Evolutionary conservation across 2,797 vertebrate genomes (phyloP).

Genomic region (Florisuga fusca): DNA sequence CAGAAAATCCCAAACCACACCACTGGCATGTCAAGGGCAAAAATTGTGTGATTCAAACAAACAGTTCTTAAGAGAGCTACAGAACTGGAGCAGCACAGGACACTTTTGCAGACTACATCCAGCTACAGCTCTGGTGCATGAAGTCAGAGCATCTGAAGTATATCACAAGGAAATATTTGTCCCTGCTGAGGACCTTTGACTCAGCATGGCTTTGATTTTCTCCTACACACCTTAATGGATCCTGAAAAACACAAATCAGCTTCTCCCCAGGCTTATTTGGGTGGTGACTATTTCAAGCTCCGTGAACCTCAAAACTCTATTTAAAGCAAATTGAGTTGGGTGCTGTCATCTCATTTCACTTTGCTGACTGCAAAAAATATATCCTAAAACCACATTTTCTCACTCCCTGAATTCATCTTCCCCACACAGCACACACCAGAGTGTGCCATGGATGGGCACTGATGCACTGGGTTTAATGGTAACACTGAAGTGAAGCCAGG

Average conservation of each 20-base stretch:
- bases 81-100: background rate
- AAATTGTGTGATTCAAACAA: background rate
- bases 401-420: constrained; percentile 27
- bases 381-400: background rate
- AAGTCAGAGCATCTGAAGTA: too few relatives aligned
- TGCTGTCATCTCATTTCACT: constrained; percentile 1
- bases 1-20: background rate
- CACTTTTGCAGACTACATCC: background rate
- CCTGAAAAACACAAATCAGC: background rate
- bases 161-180: background rate
- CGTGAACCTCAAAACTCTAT: background rate
- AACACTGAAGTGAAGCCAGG: background rate
- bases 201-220: background rate
- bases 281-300: background rate
- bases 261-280: background rate
- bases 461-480: constrained; percentile 2
- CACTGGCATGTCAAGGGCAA: background rate
- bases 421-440: background rate
- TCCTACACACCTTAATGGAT: background rate
- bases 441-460: background rate
- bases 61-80: background rate
- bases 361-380: constrained; percentile 26
- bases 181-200: background rate
- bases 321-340: background rate
- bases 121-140: background rate